phyloP scores from a whole-genome alignment of 2,113 vertebrate species.

The Excalfactoria chinensis region DNA sequence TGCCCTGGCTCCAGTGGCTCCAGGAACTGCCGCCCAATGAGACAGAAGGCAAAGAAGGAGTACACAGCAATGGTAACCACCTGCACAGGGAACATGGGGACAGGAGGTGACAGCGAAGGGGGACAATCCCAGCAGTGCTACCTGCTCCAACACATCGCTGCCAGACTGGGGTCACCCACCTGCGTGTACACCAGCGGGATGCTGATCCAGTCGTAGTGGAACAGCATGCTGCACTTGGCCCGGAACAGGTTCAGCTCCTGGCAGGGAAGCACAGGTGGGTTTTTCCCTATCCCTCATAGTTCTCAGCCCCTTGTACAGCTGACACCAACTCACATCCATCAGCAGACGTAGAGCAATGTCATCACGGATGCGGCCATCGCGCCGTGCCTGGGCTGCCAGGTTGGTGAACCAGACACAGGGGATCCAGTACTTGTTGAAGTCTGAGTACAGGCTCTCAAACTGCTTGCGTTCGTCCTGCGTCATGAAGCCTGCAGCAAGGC shows the following conservation, averaged over 20 bases:
- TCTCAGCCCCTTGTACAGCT: background rate
- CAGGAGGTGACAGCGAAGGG: background rate
- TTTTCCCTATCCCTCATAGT: fast-evolving
- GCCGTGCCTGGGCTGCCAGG: constrained; percentile 83
- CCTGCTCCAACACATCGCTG: background rate
- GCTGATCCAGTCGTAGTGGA: constrained; percentile 94
- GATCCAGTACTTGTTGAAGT: constrained; percentile 96
- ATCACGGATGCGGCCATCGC: constrained; percentile 83
- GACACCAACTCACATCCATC: constrained; percentile 81
- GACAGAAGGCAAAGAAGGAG: constrained; percentile 87
- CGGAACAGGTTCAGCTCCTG: constrained; percentile 92
- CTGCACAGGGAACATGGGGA: constrained; percentile 32
- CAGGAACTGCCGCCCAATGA: constrained; percentile 88
- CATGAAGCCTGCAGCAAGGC: constrained; percentile 83
- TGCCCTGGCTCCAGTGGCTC: constrained; percentile 73
- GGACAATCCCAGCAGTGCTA: background rate
- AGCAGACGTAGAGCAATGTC: constrained; percentile 88
- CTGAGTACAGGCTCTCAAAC: constrained; percentile 85
- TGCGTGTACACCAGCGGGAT: constrained; percentile 92
- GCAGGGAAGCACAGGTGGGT: background rate
- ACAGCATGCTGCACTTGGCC: constrained; percentile 88
- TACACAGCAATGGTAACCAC: constrained; percentile 90
- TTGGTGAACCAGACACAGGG: constrained; percentile 92
- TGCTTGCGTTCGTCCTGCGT: constrained; percentile 81
- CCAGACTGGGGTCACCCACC: constrained; percentile 62